Base-by-base conservation (phyloP, 2,113 vertebrate genomes). In the Phaethon lepturus region DNA sequence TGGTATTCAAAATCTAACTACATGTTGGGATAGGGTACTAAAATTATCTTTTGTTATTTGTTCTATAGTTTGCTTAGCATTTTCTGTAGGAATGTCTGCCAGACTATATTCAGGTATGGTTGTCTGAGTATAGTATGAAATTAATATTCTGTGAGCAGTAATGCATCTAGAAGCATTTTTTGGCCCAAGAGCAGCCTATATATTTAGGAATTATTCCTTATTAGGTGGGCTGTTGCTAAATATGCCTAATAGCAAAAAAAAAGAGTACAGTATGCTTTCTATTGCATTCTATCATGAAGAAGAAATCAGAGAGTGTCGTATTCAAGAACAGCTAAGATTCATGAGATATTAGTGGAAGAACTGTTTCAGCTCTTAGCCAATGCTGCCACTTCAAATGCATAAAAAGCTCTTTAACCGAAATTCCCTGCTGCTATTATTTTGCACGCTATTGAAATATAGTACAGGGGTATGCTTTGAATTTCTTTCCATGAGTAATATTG, bases 351-450 rank as follows among this genome's bases (percentile, higher is more conserved):
- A 23, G 29, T 86, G 28, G 28, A 95, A 84, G 63, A 81, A 55
- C 55, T 67, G 47, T 80, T 74, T 86, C 47, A 78, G 25, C 62
- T 72, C 79, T 78, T 91, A 7, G 3, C 44, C 56, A 75, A 6
- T 81, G 66, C 59, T 97, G 59, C 68, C 71, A 84, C 67, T 90
- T 95, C 66, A 86, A 76, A 92, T 88, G 14, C 31, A 68, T 92
- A 71, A 86, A 80, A 93, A 80, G 17, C 2, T 5, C 56, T 94
- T 86, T 68, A 90, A 88, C 52, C 86, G 52, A 91, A 91, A 75
- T 80, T 83, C 62, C 44, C 90, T 87, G 73, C 64, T 87, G 80
- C 56, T 89, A 12, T 87, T 95, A 12, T 76, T 72, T 42, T 76
- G 26, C 26, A 53, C n/a, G 22, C n/a, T 68, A 1, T 14, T 95